These are phyloP conservation scores for Hipparchia sbordonii DNA, from an alignment of 2,888 invertebrate genomes.

Conservation along the genomic window DNA sequence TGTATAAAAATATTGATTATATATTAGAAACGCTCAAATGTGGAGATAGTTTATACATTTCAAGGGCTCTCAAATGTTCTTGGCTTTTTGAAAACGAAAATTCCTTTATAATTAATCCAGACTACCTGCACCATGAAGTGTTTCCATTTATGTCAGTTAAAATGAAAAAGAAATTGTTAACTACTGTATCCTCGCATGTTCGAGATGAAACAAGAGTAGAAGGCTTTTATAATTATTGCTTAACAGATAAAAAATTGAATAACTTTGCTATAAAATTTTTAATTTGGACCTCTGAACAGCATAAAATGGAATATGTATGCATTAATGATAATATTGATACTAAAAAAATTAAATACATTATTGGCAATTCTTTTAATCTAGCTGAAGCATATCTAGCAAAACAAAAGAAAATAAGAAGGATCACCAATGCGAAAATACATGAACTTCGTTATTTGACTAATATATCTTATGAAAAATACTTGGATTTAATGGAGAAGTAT, in stretches of 20 bases:
- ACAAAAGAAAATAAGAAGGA: conserved; percentile 5
- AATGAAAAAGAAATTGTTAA: conserved; percentile 60
- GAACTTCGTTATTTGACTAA: conserved; percentile 46
- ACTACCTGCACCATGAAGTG: conserved; percentile 55
- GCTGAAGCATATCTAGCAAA: conserved; percentile 44
- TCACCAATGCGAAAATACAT: conserved; percentile 14
- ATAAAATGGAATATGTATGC: conserved; percentile 52
- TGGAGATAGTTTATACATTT: conserved; percentile 58
- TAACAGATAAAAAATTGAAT: conserved; percentile 15
- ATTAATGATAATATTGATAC: conserved; percentile 27
- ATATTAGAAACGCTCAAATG: conserved; percentile 58
- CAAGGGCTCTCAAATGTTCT: conserved; percentile 57
- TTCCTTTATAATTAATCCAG: conserved; percentile 51
- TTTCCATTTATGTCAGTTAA: conserved; percentile 64
- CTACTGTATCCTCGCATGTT: conserved; percentile 49
- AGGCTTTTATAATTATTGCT: conserved; percentile 57
- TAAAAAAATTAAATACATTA: conserved; percentile 44
- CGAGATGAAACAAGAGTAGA: conserved; percentile 49
- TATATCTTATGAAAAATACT: conserved; percentile 50
- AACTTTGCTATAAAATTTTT: conserved; percentile 58
- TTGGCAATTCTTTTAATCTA: conserved; percentile 53
- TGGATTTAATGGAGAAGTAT: conserved; percentile 54
- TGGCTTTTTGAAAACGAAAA: conserved; percentile 58
- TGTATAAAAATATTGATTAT: conserved; percentile 56
- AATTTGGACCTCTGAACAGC: conserved; percentile 50